phyloP scores from a whole-genome alignment of 1,140 invertebrate genomes.

The Polypedilum pembai region DNA sequence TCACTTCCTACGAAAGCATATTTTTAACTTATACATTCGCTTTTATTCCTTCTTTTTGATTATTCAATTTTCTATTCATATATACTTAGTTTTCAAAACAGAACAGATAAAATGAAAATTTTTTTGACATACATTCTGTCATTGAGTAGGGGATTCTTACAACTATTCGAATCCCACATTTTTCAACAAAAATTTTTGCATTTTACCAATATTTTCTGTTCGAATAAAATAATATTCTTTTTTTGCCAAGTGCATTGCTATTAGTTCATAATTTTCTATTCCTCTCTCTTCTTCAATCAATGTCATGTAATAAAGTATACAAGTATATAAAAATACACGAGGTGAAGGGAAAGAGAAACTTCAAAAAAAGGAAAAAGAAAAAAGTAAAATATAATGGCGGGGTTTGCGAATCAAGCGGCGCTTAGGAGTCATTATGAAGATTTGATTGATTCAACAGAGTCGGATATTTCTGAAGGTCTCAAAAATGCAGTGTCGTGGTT shows the following conservation, averaged over 20 bases:
- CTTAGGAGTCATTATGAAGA: constrained; percentile 57
- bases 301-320: neutral
- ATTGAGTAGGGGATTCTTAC: neutral
- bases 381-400: constrained; percentile 47
- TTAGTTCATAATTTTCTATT: neutral
- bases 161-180: too few species aligned
- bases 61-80: too few species aligned
- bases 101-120: neutral
- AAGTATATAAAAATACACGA: neutral
- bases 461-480: constrained; percentile 58
- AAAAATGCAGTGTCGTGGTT: constrained; percentile 66
- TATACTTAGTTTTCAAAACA: too few species aligned
- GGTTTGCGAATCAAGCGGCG: constrained; percentile 56
- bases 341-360: neutral
- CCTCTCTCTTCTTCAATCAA: neutral
- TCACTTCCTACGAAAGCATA: neutral
- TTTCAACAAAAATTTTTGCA: too few species aligned
- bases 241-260: constrained; percentile 1
- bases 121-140: neutral
- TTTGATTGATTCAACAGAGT: constrained; percentile 55
- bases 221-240: neutral
- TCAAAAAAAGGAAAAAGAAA: neutral
- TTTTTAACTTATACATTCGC: neutral
- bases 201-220: too few species aligned
- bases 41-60: too few species aligned